These are phyloP conservation scores for Vandiemenella viatica DNA, from an alignment of 2,888 invertebrate genomes.

Conservation along the genomic window DNA sequence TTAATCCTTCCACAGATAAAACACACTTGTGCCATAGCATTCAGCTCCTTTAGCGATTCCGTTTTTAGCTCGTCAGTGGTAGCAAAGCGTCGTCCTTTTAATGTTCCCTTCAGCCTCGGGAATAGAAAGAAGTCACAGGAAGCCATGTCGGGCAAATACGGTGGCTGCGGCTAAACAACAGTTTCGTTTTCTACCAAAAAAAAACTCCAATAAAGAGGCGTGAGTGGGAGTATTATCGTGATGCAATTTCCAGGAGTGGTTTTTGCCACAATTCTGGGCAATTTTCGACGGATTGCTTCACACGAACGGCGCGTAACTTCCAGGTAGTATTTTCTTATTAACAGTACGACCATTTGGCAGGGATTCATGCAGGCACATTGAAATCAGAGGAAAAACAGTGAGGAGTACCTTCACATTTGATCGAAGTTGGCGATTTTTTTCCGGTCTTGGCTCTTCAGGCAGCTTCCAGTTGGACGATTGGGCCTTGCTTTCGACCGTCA, in stretches of 20 bases:
- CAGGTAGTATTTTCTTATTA: constrained; percentile 1
- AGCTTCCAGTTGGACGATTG: background rate
- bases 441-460: too few relatives aligned
- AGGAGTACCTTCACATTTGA: constrained; percentile 3
- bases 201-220: background rate
- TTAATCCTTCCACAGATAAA: too few relatives aligned
- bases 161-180: background rate
- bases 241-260: constrained; percentile 2
- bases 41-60: too few relatives aligned
- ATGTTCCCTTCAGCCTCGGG: background rate
- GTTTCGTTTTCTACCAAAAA: constrained; percentile 1
- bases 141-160: constrained; percentile 1
- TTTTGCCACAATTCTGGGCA: constrained; percentile 3
- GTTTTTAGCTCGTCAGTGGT: too few relatives aligned
- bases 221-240: background rate
- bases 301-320: constrained; percentile 2
- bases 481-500: background rate
- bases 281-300: background rate
- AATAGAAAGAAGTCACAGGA: constrained; percentile 2
- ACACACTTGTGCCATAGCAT: too few relatives aligned
- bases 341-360: background rate
- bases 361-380: background rate
- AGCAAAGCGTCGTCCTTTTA: background rate
- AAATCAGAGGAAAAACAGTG: background rate
- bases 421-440: too few relatives aligned